These are phyloP conservation scores for Allobates femoralis DNA, from an alignment of 2,797 vertebrate genomes.

Conservation along the genomic window DNA sequence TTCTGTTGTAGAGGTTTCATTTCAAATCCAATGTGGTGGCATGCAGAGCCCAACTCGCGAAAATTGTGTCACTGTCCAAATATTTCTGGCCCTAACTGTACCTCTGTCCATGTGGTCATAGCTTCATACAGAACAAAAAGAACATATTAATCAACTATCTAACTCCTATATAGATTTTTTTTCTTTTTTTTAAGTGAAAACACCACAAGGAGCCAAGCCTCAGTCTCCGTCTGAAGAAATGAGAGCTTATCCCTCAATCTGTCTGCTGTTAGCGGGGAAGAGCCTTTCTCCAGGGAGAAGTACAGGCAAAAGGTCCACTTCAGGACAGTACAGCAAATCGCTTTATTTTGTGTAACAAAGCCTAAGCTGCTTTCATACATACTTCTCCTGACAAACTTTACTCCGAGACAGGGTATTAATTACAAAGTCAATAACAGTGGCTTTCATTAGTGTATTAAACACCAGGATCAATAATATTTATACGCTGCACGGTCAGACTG, in stretches of 20 bases:
- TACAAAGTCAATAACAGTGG: conserved; percentile 77
- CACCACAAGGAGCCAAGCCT: conserved; percentile 53
- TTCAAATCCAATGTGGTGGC: too few relatives aligned
- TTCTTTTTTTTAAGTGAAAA: conserved; percentile 36
- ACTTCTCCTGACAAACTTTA: conserved; percentile 75
- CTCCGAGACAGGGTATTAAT: conserved; percentile 83
- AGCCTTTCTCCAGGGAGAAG: conserved; percentile 42
- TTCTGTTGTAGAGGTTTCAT: too few relatives aligned
- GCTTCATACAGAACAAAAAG: neutral
- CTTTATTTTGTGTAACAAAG: conserved; percentile 47
- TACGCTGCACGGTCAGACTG: conserved; percentile 72
- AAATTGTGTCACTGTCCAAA: too few relatives aligned
- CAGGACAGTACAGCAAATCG: conserved; percentile 32
- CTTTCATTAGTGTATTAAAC: conserved; percentile 83
- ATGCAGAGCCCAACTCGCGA: too few relatives aligned
- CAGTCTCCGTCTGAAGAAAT: conserved; percentile 27
- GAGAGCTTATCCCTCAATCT: conserved; percentile 46
- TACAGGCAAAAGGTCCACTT: conserved; percentile 34
- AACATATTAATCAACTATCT: neutral
- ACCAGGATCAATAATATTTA: conserved; percentile 81
- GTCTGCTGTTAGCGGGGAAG: conserved; percentile 51
- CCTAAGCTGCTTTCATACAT: conserved; percentile 48
- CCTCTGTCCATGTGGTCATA: neutral
- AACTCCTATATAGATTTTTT: conserved; percentile 44
- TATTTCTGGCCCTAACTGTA: too few relatives aligned